Conservation (phyloP, 2,888 invertebrate genomes). For the Agrotis exclamationis region DNA sequence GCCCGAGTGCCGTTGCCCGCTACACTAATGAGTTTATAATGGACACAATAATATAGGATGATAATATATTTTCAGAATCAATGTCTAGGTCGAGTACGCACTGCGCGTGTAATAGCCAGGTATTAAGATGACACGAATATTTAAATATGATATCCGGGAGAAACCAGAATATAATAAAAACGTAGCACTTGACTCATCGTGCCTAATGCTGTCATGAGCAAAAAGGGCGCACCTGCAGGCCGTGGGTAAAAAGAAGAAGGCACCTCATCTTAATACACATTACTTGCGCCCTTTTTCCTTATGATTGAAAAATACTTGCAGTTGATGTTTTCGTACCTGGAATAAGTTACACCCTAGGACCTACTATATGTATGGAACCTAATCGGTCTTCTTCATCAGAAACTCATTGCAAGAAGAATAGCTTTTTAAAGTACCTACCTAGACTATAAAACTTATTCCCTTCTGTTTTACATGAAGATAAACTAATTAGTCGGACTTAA, state of each 20-base stretch:
- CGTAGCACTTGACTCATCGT: conserved; percentile 34
- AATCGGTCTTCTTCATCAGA: not conserved
- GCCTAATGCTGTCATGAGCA: conserved; percentile 13
- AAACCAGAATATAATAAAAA: conserved; percentile 40
- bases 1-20: conserved; percentile 89
- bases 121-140: conserved; percentile 59
- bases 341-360: not conserved
- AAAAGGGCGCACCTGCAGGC: conserved; percentile 13
- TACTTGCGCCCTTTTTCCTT: conserved; percentile 17
- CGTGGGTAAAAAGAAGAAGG: conserved; percentile 11
- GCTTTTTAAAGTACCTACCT: not conserved
- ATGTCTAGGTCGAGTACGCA: conserved; percentile 86
- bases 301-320: conserved; percentile 15
- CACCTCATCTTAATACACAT: conserved; percentile 16
- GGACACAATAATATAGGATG: conserved; percentile 87
- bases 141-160: conserved; percentile 52
- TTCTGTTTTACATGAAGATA: not conserved
- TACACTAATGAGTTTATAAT: conserved; percentile 91
- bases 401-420: not conserved
- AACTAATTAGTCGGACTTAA: not conserved
- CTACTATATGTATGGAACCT: not conserved
- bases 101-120: conserved; percentile 60
- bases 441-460: not conserved
- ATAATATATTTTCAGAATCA: conserved; percentile 89
- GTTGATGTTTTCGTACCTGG: too few species aligned